phyloP scores from a whole-genome alignment of 1,140 invertebrate species.

The Hylaeus anthracinus region DNA sequence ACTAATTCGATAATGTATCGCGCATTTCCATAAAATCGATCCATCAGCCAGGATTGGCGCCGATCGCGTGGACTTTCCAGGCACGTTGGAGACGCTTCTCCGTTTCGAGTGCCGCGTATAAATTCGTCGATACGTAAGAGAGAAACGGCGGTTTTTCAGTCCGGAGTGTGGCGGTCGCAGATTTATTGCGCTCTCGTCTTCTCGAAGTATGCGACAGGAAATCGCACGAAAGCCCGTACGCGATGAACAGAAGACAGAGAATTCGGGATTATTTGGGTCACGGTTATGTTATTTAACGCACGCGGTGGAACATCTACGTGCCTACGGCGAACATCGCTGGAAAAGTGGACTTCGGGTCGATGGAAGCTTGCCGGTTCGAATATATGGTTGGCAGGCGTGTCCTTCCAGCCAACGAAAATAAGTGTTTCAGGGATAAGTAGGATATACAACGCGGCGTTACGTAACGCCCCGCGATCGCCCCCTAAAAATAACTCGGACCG shows the following conservation, averaged over 20 bases:
- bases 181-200: not conserved
- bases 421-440: conserved; percentile 19
- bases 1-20: too few relatives aligned
- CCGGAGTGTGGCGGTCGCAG: not conserved
- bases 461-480: conserved; percentile 4
- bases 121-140: not conserved
- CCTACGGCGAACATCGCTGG: conserved; percentile 13
- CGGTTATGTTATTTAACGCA: conserved; percentile 52
- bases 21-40: not conserved
- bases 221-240: not conserved
- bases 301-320: conserved; percentile 11
- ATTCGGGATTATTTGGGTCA: conserved; percentile 51
- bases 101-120: not conserved
- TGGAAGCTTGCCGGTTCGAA: conserved; percentile 14
- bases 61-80: not conserved
- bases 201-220: not conserved
- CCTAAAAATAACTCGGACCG: not conserved
- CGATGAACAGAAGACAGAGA: not conserved
- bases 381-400: conserved; percentile 34
- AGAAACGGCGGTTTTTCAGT: not conserved
- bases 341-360: conserved; percentile 43
- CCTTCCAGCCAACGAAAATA: conserved; percentile 27
- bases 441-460: conserved; percentile 26
- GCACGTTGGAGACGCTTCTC: not conserved
- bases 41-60: not conserved